A percentile compares a stretch with the other conserved stretches of the same genome.
phyloP scores from a whole-genome alignment of 2,888 invertebrate species.

The Zele albiditarsus region DNA sequence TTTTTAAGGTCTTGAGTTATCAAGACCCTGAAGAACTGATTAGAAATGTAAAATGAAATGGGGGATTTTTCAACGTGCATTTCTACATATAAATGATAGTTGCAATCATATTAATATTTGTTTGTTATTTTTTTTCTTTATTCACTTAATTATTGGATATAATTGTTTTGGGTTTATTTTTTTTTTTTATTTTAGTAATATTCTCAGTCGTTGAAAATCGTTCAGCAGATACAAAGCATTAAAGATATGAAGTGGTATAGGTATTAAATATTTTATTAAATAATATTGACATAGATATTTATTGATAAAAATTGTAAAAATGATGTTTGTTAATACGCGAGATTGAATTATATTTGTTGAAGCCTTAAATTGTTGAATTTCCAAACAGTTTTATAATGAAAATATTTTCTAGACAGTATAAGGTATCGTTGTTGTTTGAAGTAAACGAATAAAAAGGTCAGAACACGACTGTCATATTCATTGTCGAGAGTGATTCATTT shows the following conservation, averaged over 20 bases:
- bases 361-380: no score
- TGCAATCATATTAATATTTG: background rate
- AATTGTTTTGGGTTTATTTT: no score
- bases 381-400: no score
- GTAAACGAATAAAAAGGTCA: background rate
- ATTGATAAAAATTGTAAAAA: no score
- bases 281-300: no score
- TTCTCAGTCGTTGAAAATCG: background rate
- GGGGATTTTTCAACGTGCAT: background rate
- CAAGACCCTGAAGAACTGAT: background rate
- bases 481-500: conserved; percentile 29
- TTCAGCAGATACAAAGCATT: background rate
- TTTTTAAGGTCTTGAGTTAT: background rate
- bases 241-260: background rate
- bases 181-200: background rate
- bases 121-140: background rate
- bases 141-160: background rate
- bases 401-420: no score
- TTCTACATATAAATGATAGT: background rate
- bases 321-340: no score
- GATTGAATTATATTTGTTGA: no score
- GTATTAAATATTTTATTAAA: no score
- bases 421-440: background rate
- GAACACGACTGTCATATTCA: background rate
- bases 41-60: background rate